Base-by-base conservation (phyloP, 2,113 vertebrate species). In the Callospermophilus lateralis region DNA sequence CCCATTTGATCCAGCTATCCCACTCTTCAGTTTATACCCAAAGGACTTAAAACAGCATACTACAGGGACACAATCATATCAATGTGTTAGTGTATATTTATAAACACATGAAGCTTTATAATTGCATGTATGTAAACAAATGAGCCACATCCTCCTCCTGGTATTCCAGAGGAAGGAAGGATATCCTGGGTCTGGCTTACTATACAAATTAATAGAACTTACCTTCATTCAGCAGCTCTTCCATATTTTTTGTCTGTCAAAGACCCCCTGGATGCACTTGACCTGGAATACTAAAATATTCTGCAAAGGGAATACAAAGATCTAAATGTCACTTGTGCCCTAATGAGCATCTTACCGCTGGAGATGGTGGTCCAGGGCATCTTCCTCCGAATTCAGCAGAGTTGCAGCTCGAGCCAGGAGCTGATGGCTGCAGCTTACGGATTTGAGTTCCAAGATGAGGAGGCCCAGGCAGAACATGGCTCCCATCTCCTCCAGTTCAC, bases 401-500 rank as follows among this genome's bases (percentile, higher is more conserved):
- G 98, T 48, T 0, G 98, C 80, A 8, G 98, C 98, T 42, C 97
- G 98, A 39, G 96, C 97, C 97, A 99, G 98, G 79, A 99, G 95
- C n/a, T 97, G 98, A 55, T 86, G 98, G 97, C 96, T 99, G 95
- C 99, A 99, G 78, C 95, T 95, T 81, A 98, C 91, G 5, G 98
- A 98, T 95, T 99, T 99, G 78, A 98, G 99, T 61, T 98, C 98
- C 89, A 99, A 95, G 63, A 99, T 97, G 61, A 99, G 98, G 63
- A 99, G 98, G 84, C 99, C 99, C 91, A 99, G 98, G 98, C 99
- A 99, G 97, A 99, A 99, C 96, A 99, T 99, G 97, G 98, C 96
- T 30, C 99, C 99, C 99, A 99, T 99, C 96, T 99, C 99, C 95
- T 99, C 99, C 93, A 99, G 97, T 94, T 99, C 99, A 51, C 97